Conservation (phyloP, 23 tunicate genomes). For the Halocynthia roretzi region DNA sequence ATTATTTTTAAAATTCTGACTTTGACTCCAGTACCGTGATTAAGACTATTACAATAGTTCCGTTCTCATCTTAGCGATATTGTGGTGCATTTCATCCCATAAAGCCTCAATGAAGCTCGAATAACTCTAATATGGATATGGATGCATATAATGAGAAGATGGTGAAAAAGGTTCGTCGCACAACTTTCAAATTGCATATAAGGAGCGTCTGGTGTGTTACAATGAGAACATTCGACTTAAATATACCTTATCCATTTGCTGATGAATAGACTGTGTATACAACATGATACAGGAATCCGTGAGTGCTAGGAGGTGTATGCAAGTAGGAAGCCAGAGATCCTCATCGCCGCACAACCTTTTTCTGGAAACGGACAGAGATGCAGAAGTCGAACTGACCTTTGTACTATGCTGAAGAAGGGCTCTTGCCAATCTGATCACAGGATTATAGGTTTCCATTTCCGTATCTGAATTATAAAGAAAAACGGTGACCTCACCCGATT, state of each 20-base stretch:
- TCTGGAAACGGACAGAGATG: constrained; percentile 52
- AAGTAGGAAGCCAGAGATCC: constrained; percentile 60
- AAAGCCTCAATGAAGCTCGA: too few relatives aligned
- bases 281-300: constrained; percentile 83
- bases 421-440: constrained; percentile 84
- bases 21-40: too few relatives aligned
- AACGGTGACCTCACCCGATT: neutral
- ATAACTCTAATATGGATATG: too few relatives aligned
- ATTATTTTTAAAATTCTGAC: too few relatives aligned
- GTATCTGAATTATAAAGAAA: constrained; percentile 32
- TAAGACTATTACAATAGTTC: too few relatives aligned
- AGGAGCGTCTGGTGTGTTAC: too few relatives aligned
- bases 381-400: constrained; percentile 54
- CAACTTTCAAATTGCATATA: too few relatives aligned
- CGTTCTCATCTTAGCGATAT: too few relatives aligned
- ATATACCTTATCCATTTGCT: constrained; percentile 92
- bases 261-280: constrained; percentile 55
- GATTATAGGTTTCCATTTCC: constrained; percentile 73
- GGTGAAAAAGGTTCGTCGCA: too few relatives aligned
- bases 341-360: constrained; percentile 55
- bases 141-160: neutral
- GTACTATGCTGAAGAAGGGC: constrained; percentile 65
- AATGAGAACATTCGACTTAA: neutral
- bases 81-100: too few relatives aligned
- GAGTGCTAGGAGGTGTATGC: constrained; percentile 60